Percentiles rank a stretch among this genome's conserved stretches.
Evolutionary conservation across 2,113 vertebrate species (phyloP).

Genomic region (Odocoileus hemionus): DNA sequence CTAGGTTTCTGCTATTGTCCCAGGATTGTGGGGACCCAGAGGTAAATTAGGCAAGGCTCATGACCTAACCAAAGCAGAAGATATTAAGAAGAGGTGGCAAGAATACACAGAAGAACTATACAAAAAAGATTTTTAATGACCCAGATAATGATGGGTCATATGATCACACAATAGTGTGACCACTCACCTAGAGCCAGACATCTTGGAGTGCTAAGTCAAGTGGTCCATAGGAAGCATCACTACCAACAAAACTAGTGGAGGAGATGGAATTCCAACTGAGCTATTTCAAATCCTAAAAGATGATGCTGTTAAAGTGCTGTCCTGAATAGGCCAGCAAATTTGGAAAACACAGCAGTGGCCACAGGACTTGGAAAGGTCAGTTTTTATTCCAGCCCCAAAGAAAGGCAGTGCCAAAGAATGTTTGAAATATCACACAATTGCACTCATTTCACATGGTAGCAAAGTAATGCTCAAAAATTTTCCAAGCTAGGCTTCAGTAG

Average conservation of each 20-base stretch:
- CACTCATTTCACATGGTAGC: background rate
- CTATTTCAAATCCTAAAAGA: background rate
- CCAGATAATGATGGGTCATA: background rate
- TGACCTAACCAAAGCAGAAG: background rate
- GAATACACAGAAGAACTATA: background rate
- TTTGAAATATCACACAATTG: background rate
- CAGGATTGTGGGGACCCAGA: background rate
- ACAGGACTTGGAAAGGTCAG: background rate
- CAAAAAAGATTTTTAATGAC: background rate
- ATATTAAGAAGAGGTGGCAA: background rate
- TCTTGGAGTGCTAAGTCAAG: background rate
- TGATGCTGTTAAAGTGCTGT: background rate
- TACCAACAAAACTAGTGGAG: background rate
- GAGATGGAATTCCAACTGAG: background rate
- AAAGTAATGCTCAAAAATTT: background rate
- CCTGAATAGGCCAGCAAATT: background rate
- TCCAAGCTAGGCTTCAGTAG: background rate
- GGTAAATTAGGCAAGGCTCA: background rate
- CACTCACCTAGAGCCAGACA: background rate
- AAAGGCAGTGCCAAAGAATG: background rate
- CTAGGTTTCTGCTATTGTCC: background rate
- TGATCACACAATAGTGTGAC: background rate
- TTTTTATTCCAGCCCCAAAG: background rate
- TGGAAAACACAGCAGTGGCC: background rate
- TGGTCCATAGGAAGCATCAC: background rate